Base-by-base conservation (phyloP, 2,888 invertebrate genomes). In the Oscheius sp. region DNA sequence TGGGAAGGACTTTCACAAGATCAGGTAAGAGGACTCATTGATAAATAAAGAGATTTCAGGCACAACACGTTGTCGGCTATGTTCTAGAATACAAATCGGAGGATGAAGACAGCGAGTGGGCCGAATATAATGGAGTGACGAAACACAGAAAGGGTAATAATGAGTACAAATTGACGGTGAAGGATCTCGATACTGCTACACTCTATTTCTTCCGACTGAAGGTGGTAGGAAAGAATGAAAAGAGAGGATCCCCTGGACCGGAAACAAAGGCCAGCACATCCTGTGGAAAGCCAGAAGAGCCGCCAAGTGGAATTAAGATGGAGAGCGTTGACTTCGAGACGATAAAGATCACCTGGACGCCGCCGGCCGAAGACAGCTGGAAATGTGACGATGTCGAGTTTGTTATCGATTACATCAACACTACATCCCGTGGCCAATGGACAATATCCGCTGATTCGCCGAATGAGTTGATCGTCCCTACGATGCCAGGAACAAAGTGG, bases 121-220 rank as follows among this genome's bases (percentile, higher is more conserved):
- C 83, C 78, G 72, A 86, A 80, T 72, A 86, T 69, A 82, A 83
- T 67, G 81, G 82, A 63, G 75, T 85, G 12, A 75, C 81, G 20
- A 77, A 80, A 20, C 84, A 85, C 68, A 70, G 84, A 3, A 68
- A 76, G 36, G 72, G 66, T 22, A 49, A 72, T 63, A 72, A 71
- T 30, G 80, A 83, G 41, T 86, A 85, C 72, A 81, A 81, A 67
- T 71, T 81, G 14, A 73, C 77, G 28, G 84, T 86, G 24, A 72
- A 77, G 26, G 75, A 80, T 22, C 74, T 86, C 26, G 75, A 76
- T 22, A 82, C 86, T 24, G 83, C 86, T 41, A 86, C 85, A 5
- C 70, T 80, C 24, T 86, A 86, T 77, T 86, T 85, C 80, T 86
- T 86, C 82, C 81, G 86, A 45, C 73, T 86, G 22, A 57, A 50